These are phyloP conservation scores for Grammatotria lemairii DNA, from an alignment of 2,113 vertebrate species.

Conservation along the genomic window DNA sequence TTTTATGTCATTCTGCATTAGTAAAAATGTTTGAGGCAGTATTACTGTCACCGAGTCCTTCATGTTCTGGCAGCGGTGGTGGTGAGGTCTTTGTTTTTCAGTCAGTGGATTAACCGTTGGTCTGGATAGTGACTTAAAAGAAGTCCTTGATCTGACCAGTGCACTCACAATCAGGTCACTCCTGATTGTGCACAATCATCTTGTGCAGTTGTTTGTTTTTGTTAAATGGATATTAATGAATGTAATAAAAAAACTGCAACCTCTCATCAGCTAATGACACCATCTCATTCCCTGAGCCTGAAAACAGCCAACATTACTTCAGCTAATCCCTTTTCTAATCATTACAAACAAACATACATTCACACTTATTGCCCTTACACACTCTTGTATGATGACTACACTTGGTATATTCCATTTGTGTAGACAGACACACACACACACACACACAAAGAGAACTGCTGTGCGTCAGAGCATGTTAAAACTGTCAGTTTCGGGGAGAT, in stretches of 20 bases:
- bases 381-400: not conserved
- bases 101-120: not conserved
- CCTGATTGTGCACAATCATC: not conserved
- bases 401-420: not conserved
- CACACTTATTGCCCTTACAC: conserved; percentile 19
- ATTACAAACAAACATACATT: not conserved
- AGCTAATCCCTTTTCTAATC: conserved; percentile 43
- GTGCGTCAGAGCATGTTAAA: conserved; percentile 41
- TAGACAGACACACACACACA: not conserved
- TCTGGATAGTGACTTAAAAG: not conserved
- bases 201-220: not conserved
- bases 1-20: not conserved
- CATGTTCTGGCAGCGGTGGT: not conserved
- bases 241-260: not conserved
- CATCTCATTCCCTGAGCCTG: not conserved
- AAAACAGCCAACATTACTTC: conserved; percentile 1
- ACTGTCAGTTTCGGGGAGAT: conserved; percentile 47
- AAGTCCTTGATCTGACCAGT: not conserved
- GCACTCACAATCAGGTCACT: not conserved
- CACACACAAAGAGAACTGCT: not conserved
- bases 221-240: conserved; percentile 1
- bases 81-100: not conserved
- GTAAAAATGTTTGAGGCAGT: not conserved
- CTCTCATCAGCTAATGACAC: not conserved
- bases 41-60: not conserved